Conservation (phyloP, 2,888 invertebrate species). For the Chloroclysta siterata region DNA sequence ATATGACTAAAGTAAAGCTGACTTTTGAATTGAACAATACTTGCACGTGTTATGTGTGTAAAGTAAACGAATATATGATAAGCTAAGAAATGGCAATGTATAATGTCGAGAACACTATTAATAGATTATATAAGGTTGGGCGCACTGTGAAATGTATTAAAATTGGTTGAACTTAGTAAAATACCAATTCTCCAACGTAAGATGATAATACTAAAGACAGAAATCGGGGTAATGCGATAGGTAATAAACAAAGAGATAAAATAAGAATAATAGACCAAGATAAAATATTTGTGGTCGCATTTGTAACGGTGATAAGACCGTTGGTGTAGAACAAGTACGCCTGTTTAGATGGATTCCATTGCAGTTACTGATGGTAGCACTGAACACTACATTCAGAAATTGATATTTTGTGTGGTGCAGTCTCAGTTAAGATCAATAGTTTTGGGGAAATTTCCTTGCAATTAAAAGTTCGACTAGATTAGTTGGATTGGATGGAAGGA, state of each 20-base stretch:
- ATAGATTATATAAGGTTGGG: background rate
- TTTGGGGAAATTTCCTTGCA: background rate
- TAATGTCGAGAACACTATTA: background rate
- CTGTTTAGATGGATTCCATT: slow-evolving; percentile 21
- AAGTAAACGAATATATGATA: slow-evolving; percentile 5
- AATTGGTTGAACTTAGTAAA: background rate
- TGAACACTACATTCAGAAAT: slow-evolving; percentile 5
- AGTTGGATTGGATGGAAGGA: background rate
- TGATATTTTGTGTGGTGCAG: background rate
- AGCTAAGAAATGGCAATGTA: background rate
- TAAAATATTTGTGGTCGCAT: slow-evolving; percentile 41
- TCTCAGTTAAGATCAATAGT: background rate
- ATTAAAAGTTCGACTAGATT: background rate
- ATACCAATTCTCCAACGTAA: slow-evolving; percentile 5
- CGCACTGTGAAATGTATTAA: background rate
- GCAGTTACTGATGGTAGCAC: slow-evolving; percentile 11
- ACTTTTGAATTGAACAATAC: slow-evolving; percentile 28
- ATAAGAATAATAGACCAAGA: slow-evolving; percentile 38
- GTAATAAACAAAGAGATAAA: slow-evolving; percentile 42
- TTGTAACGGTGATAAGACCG: slow-evolving; percentile 41
- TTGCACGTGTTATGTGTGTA: slow-evolving; percentile 24
- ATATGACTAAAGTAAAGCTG: slow-evolving; percentile 42
- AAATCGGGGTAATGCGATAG: slow-evolving; percentile 37
- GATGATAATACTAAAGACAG: slow-evolving; percentile 34
- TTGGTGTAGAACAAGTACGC: slow-evolving; percentile 32